Evolutionary conservation across 1,140 invertebrate species (phyloP), one percentile per base, ranked within the genome.

Genomic region (Tribolium madens): DNA sequence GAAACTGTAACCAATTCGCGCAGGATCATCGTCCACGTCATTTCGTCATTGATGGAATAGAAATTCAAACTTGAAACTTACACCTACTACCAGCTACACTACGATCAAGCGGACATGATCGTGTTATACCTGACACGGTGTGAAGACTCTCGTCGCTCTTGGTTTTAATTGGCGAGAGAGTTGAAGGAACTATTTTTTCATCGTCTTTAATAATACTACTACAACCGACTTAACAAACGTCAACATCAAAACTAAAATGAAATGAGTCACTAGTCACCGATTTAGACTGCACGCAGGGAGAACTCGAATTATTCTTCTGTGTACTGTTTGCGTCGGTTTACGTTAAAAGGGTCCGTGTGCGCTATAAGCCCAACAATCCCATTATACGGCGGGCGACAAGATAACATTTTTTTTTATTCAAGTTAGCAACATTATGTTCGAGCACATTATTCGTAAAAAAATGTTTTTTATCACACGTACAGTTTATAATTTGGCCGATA

Each of bases 261-360:
- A 79, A 79, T 79, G 78, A 79, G 71, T 79, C 78, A 79, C 73
- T 73, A 68, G 71, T 73, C 75, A 79, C 78, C 53, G 69, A 79
- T 77, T 77, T 79, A 79, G 76, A 79, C 76, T 79, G 78, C 75
- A 79, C 68, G 75, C 64, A 76, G 64, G 75, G 75, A 76, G 64
- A 52, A 52, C 10, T 31, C 21, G 26, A 64, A 64, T 64, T 64
- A 64, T 64, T 64, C 57, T 64, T 64, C 26, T 1, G 57, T 64
- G 57, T 64, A 64, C 57, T 10, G 57, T 64, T 60, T n/a, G n/a
- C n/a, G n/a, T n/a, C 57, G 9, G 57, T 64, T 60, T 75, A 73
- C 47, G 57, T 52, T 75, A 74, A 75, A 75, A 64, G 26, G 57
- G 57, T 31, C 26, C 57, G 3, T 9, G 7, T 42, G 17, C 52